These are phyloP conservation scores for Dermatophagoides farinae DNA, from an alignment of 1,140 invertebrate genomes.

Conservation along the genomic window DNA sequence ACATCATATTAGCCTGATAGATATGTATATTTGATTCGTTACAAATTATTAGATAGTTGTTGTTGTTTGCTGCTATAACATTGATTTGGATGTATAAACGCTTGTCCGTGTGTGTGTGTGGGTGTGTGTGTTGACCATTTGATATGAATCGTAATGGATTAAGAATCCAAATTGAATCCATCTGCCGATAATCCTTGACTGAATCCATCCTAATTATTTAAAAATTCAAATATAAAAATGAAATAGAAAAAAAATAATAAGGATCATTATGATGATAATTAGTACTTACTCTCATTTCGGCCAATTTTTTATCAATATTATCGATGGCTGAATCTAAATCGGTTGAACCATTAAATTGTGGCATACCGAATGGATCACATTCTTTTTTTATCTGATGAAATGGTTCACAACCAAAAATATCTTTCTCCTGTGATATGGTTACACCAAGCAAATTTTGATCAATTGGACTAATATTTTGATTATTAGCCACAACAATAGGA, in stretches of 20 bases:
- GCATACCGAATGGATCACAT: conserved; percentile 50
- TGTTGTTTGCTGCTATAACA: too few relatives aligned
- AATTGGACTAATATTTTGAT: not conserved
- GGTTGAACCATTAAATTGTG: conserved; percentile 13
- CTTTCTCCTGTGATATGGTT: conserved; percentile 21
- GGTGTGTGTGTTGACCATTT: too few relatives aligned
- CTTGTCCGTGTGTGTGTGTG: too few relatives aligned
- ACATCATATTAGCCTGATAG: too few relatives aligned
- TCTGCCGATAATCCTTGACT: conserved; percentile 52
- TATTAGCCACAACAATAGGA: too few relatives aligned
- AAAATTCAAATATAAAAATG: not conserved
- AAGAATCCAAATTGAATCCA: not conserved
- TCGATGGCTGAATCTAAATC: conserved; percentile 20
- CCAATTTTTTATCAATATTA: conserved; percentile 18
- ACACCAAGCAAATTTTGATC: not conserved
- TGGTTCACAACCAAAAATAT: conserved; percentile 44
- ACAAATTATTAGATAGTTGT: too few relatives aligned
- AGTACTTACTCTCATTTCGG: conserved; percentile 20
- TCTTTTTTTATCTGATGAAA: conserved; percentile 25
- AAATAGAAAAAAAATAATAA: not conserved
- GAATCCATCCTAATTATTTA: conserved; percentile 44
- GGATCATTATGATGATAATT: not conserved
- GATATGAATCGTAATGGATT: too few relatives aligned
- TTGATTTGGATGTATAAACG: too few relatives aligned
- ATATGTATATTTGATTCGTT: too few relatives aligned